These are phyloP conservation scores for Dryocosmus kuriphilus DNA, from an alignment of 2,888 invertebrate genomes.

Conservation along the genomic window DNA sequence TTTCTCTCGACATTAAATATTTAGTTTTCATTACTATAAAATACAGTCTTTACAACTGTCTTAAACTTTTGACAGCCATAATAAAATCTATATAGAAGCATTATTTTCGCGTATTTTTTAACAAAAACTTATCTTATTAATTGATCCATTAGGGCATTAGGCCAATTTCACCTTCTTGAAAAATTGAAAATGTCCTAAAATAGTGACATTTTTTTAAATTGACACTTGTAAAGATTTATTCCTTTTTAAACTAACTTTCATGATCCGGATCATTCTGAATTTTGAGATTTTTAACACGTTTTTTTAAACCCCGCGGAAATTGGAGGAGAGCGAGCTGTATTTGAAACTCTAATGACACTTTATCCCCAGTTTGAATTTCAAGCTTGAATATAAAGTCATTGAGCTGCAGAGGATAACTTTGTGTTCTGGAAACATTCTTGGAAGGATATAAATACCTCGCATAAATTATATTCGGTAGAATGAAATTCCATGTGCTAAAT, in stretches of 20 bases:
- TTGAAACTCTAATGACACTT: constrained; percentile 20
- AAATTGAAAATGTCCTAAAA: neutral
- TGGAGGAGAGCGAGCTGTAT: neutral
- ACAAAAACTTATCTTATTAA: neutral
- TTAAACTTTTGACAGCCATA: neutral
- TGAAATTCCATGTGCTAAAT: constrained; percentile 23
- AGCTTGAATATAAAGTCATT: constrained; percentile 20
- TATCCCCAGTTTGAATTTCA: constrained; percentile 30
- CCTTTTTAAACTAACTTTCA: neutral
- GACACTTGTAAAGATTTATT: neutral
- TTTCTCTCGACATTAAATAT: neutral
- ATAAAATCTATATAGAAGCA: constrained; percentile 1
- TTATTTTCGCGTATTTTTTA: neutral
- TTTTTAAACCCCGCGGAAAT: neutral
- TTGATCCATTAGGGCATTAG: neutral
- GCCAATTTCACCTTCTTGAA: neutral
- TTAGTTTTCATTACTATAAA: constrained; percentile 15
- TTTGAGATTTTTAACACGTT: neutral
- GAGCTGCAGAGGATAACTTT: constrained; percentile 33
- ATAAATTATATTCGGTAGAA: constrained; percentile 34
- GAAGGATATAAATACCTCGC: constrained; percentile 37
- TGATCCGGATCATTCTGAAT: neutral
- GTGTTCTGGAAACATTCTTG: constrained; percentile 34
- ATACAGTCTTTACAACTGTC: neutral
- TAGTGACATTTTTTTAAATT: too few species aligned